These are phyloP conservation scores for Diarsia mendica DNA, from an alignment of 2,888 invertebrate genomes.

Conservation along the genomic window DNA sequence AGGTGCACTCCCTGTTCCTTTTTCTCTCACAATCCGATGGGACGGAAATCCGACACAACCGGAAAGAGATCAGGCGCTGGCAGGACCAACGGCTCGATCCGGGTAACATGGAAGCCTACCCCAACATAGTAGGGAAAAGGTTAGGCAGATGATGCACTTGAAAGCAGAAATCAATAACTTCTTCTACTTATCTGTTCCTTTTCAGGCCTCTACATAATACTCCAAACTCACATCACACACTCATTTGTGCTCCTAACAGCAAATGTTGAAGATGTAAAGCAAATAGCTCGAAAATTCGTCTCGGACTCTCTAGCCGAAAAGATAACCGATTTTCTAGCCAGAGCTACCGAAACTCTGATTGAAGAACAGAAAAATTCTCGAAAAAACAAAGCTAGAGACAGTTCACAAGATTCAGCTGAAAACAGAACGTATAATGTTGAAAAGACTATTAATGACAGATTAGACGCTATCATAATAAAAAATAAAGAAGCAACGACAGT, in stretches of 20 bases:
- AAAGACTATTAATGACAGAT: neutral
- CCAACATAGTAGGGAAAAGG: too few relatives aligned
- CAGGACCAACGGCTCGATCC: too few relatives aligned
- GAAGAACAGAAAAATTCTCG: slow-evolving; percentile 43
- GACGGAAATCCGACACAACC: too few relatives aligned
- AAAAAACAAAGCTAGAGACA: slow-evolving; percentile 51
- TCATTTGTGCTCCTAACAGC: slow-evolving; percentile 78
- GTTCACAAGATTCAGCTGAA: slow-evolving; percentile 37
- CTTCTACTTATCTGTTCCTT: neutral
- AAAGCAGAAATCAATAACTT: neutral
- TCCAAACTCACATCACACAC: slow-evolving; percentile 63
- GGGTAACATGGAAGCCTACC: too few relatives aligned
- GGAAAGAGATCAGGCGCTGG: too few relatives aligned
- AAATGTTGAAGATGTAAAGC: slow-evolving; percentile 78
- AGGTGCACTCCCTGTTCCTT: too few relatives aligned
- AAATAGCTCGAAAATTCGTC: slow-evolving; percentile 77
- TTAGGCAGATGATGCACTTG: too few relatives aligned
- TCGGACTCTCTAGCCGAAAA: slow-evolving; percentile 74
- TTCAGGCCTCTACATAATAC: slow-evolving; percentile 73
- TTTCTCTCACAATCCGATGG: too few relatives aligned
- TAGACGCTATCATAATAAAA: neutral
- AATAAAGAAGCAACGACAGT: neutral
- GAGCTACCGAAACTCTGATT: slow-evolving; percentile 51
- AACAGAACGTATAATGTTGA: slow-evolving; percentile 15
- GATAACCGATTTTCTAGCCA: slow-evolving; percentile 70